These are phyloP conservation scores for Lacanobia oleracea DNA, from an alignment of 2,888 invertebrate genomes.

Conservation along the genomic window DNA sequence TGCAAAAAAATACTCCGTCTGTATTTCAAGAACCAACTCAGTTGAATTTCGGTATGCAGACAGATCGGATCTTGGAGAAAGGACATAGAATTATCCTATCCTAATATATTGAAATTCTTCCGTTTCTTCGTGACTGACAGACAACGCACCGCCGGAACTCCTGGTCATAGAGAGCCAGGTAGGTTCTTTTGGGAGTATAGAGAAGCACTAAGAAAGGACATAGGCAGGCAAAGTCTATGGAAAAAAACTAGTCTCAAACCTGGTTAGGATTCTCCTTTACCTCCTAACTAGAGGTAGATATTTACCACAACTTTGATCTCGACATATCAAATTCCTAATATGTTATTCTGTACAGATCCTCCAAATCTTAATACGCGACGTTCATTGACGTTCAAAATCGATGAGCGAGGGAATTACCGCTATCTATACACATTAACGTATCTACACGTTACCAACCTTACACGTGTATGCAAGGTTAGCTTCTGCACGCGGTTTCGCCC, in stretches of 20 bases:
- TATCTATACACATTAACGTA: constrained; percentile 32
- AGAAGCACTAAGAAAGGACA: no score
- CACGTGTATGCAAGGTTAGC: background rate
- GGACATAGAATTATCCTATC: no score
- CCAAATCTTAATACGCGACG: constrained; percentile 1
- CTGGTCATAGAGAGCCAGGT: no score
- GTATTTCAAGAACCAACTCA: no score
- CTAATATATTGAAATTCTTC: no score
- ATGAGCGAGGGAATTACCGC: constrained; percentile 24
- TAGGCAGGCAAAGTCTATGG: no score
- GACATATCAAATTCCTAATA: constrained; percentile 18
- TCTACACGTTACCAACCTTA: constrained; percentile 1
- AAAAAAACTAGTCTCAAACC: background rate
- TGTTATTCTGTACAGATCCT: background rate
- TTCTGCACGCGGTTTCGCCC: background rate
- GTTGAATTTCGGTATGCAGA: no score
- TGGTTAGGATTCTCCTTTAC: background rate
- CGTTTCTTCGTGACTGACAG: no score
- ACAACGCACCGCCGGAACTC: no score
- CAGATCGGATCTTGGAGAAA: no score
- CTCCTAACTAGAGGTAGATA: background rate
- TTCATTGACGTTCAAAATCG: constrained; percentile 31
- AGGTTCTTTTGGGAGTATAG: no score
- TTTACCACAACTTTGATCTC: constrained; percentile 13
- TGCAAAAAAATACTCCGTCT: no score